phyloP scores from a whole-genome alignment of 1,140 invertebrate genomes.

The Pogonus chalceus region DNA sequence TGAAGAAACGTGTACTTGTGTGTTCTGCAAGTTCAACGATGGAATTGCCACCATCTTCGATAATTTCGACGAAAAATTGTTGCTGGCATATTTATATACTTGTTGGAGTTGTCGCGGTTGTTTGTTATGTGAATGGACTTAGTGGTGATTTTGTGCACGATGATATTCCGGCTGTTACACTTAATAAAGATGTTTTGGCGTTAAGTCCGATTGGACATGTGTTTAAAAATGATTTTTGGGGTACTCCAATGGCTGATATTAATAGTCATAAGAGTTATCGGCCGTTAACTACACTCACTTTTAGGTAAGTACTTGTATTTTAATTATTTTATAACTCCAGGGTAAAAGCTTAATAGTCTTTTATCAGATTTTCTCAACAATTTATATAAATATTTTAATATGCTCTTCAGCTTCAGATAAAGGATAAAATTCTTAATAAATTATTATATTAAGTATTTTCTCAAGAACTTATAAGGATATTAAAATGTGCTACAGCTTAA shows the following conservation, averaged over 20 bases:
- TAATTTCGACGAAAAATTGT: constrained; percentile 15
- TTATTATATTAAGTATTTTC: too few relatives aligned
- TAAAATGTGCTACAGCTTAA: too few relatives aligned
- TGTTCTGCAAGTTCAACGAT: background rate
- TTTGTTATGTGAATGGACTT: constrained; percentile 68
- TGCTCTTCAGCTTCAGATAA: too few relatives aligned
- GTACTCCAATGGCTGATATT: constrained; percentile 74
- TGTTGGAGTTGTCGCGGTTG: constrained; percentile 53
- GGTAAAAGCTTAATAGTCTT: too few relatives aligned
- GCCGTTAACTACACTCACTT: constrained; percentile 70
- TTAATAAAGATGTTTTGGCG: constrained; percentile 74
- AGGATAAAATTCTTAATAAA: too few relatives aligned
- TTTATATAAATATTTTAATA: too few relatives aligned
- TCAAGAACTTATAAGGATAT: too few relatives aligned
- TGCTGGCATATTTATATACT: constrained; percentile 43
- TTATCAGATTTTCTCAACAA: too few relatives aligned
- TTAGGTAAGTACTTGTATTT: constrained; percentile 53
- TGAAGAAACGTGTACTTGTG: background rate
- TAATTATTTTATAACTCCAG: too few relatives aligned
- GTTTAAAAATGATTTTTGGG: constrained; percentile 85
- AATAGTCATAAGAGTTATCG: constrained; percentile 77
- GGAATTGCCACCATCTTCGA: constrained; percentile 1
- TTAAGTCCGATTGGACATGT: constrained; percentile 51
- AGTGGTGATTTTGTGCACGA: constrained; percentile 84
- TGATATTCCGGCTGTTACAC: constrained; percentile 76